Evolutionary conservation across 2,888 invertebrate genomes (phyloP).

Genomic region (Rhamphomyia laevipes): DNA sequence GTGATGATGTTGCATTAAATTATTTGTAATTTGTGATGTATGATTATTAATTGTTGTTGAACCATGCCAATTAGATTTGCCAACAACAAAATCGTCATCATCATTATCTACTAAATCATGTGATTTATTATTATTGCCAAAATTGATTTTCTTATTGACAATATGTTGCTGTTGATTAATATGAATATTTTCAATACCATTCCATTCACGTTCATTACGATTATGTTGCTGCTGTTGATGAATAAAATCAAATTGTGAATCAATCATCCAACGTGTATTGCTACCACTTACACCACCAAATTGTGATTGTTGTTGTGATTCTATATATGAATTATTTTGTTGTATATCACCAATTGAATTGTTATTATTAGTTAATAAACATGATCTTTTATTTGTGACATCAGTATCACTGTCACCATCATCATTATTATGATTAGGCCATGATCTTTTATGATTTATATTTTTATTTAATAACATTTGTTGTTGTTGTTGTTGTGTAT

Average conservation of each 20-base stretch:
- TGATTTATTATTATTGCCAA: no score
- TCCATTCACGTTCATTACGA: no score
- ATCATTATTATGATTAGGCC: no score
- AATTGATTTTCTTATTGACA: constrained; percentile 7
- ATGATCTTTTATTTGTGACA: not conserved
- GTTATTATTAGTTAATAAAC: not conserved
- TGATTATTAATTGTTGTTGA: no score
- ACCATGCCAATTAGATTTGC: no score
- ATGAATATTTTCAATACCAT: not conserved
- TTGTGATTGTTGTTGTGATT: constrained; percentile 20
- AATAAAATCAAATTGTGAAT: constrained; percentile 8
- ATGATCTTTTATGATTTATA: no score
- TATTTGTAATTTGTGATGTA: no score
- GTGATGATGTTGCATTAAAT: not conserved
- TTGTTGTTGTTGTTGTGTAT: constrained; percentile 12
- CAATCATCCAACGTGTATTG: constrained; percentile 7
- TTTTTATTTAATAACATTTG: not conserved
- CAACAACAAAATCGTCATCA: no score
- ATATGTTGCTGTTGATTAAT: not conserved
- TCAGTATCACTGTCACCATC: not conserved
- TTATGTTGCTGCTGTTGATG: not conserved
- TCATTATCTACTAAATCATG: no score
- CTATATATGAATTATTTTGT: no score
- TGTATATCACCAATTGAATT: not conserved
- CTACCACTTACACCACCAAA: constrained; percentile 22